Evolutionary conservation across 2,888 invertebrate species (phyloP).

Genomic region (Trichopoda pennipes): DNA sequence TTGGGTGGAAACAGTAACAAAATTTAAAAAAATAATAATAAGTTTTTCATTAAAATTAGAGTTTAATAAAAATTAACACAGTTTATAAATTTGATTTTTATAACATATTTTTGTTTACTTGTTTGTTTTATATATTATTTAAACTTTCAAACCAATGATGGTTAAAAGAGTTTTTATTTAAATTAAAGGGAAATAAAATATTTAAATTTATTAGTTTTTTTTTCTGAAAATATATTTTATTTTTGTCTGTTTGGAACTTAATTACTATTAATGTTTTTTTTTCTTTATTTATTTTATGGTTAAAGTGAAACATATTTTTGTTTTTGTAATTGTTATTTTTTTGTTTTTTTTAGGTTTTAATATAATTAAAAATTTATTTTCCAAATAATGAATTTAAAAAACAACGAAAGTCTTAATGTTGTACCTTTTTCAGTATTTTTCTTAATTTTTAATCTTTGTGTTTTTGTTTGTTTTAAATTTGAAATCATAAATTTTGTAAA

Average conservation of each 20-base stretch:
- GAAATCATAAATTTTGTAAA: conserved; percentile 68
- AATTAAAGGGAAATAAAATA: background rate
- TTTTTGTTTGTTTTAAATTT: conserved; percentile 62
- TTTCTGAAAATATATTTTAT: conserved; percentile 42
- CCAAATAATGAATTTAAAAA: conserved; percentile 53
- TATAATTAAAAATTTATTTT: conserved; percentile 33
- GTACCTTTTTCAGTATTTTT: conserved; percentile 76
- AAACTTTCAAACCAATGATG: background rate
- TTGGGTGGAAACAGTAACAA: conserved; percentile 53
- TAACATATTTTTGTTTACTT: conserved; percentile 1
- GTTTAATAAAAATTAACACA: conserved; percentile 63
- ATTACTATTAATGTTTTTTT: conserved; percentile 39
- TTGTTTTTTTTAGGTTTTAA: conserved; percentile 69
- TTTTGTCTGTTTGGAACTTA: conserved; percentile 46
- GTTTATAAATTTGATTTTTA: conserved; percentile 61
- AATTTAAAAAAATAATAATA: conserved; percentile 45
- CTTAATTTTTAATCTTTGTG: conserved; percentile 59
- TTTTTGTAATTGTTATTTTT: conserved; percentile 56
- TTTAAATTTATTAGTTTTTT: conserved; percentile 8
- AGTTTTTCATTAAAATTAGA: conserved; percentile 40
- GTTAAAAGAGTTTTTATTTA: conserved; percentile 1
- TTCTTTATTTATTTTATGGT: conserved; percentile 63
- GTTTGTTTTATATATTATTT: conserved; percentile 23
- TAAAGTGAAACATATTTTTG: conserved; percentile 67
- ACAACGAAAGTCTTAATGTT: conserved; percentile 71